Percentiles rank a stretch among this genome's conserved stretches.
phyloP scores from a whole-genome alignment of 2,888 invertebrate genomes.

The Hypomecis atomaria region DNA sequence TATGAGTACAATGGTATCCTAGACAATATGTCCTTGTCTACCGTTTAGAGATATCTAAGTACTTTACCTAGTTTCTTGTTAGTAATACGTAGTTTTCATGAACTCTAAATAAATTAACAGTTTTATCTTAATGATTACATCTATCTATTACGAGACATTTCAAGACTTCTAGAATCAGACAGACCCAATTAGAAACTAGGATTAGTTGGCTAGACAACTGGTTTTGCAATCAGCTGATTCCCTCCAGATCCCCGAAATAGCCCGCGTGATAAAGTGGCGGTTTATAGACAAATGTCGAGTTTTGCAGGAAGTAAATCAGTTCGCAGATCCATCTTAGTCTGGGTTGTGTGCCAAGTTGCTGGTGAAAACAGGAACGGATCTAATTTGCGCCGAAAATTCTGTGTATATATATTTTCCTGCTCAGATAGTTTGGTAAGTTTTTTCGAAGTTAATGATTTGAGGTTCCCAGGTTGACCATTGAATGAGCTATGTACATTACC shows the following conservation, averaged over 20 bases:
- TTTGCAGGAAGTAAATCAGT: constrained; percentile 24
- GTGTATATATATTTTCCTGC: too few species aligned
- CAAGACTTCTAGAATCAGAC: not conserved
- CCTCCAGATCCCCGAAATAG: constrained; percentile 7
- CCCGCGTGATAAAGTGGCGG: constrained; percentile 2
- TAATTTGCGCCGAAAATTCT: too few species aligned
- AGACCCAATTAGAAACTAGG: not conserved
- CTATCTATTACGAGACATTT: not conserved
- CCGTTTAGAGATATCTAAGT: too few species aligned
- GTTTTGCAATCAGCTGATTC: constrained; percentile 14
- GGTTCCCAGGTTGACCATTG: too few species aligned
- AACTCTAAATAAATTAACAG: too few species aligned
- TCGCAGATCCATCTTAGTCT: constrained; percentile 16
- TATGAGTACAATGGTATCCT: too few species aligned
- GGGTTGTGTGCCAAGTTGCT: constrained; percentile 19
- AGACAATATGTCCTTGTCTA: too few species aligned
- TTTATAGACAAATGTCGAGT: constrained; percentile 13
- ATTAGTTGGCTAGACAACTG: constrained; percentile 3
- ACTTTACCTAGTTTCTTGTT: too few species aligned
- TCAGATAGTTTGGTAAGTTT: too few species aligned
- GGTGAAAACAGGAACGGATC: not conserved
- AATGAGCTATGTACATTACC: too few species aligned
- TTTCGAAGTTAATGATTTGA: too few species aligned
- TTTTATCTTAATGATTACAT: not conserved
- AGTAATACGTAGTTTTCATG: too few species aligned